Evolutionary conservation across 2,113 vertebrate species (phyloP).

Genomic region (Planiliza haematocheilus): DNA sequence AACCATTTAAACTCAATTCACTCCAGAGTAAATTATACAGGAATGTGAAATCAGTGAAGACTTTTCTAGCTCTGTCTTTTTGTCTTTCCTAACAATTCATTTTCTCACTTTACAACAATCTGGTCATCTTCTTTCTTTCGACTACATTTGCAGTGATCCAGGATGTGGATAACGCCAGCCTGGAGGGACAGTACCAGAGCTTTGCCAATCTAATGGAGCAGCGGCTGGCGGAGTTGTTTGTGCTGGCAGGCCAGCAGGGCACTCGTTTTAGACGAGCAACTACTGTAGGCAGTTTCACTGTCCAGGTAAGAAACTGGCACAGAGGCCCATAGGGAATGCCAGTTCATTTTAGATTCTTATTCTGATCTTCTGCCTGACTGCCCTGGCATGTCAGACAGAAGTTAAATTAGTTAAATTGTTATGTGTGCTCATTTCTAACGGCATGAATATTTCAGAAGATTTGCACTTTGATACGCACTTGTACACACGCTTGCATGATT

Average conservation of each 20-base stretch:
- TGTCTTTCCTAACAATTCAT: conserved; percentile 15
- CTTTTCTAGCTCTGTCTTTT: conserved; percentile 22
- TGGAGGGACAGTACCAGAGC: conserved; percentile 95
- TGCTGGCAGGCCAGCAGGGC: conserved; percentile 93
- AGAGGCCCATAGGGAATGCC: background rate
- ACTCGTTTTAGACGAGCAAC: conserved; percentile 90
- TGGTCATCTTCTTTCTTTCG: conserved; percentile 37
- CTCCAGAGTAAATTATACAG: background rate
- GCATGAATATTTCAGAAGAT: conserved; percentile 60
- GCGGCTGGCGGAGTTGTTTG: conserved; percentile 93
- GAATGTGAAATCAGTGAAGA: background rate
- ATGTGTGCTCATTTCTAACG: conserved; percentile 26
- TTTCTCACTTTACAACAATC: conserved; percentile 38
- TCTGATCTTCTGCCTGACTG: conserved; percentile 18
- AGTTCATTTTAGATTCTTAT: conserved; percentile 10
- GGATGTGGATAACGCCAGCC: conserved; percentile 91
- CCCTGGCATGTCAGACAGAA: conserved; percentile 23
- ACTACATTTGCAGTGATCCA: conserved; percentile 88
- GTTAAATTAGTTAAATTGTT: conserved; percentile 26
- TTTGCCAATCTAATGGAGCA: conserved; percentile 97
- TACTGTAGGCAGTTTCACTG: conserved; percentile 92
- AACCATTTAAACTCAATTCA: background rate
- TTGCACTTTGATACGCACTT: conserved; percentile 43
- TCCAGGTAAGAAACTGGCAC: conserved; percentile 87
- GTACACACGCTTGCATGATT: conserved; percentile 27